Evolutionary conservation across 1,140 invertebrate species (phyloP), one percentile per base, ranked within the genome.

Genomic region (Apocrypta bakeri): DNA sequence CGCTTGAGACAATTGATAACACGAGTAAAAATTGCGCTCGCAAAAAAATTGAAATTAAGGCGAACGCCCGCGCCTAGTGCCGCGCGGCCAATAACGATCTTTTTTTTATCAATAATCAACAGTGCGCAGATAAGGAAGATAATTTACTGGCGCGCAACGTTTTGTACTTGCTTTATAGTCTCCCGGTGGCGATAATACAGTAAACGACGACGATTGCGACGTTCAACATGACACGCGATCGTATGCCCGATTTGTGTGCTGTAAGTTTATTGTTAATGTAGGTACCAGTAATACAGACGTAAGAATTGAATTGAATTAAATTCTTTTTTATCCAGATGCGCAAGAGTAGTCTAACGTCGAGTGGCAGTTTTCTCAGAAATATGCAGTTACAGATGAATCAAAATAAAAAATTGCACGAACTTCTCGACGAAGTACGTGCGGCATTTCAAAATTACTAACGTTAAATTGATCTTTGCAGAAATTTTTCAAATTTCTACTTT

Each of bases 391-490:
- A 89, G 66, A 88, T 87, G 37, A 85, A 81, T 7, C 89, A 89
- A 31, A 90, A 89, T 81, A 90, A 90, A 84, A 90, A 91, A 85
- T 61, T 93, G 0, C 86, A 90, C 42, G 86, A 90, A 84, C 81
- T 92, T 81, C 86, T 93, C 27, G 86, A 91, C 21, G 86, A 93
- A 88, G 92, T 93, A 90, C n/a, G 88, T 89, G 85, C 8, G 73
- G 7, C 7, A n/a, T 56, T 7, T 17, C 17, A 6, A 56, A 17
- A n/a, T n/a, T 56, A 82, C 61, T 77, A 27, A 25, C 66, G 29
- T 66, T 31, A 14, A n/a, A 12, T 25, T 29, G 7, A 3, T 64
- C 27, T 77, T 40, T 12, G 64, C 33, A 12, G 33, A 63, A 77
- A 1, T 48, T 17, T 8, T 48, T 21, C n/a, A n/a, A n/a, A n/a